Conservation (phyloP, 2,888 invertebrate species). For the Spisula subtruncata region DNA sequence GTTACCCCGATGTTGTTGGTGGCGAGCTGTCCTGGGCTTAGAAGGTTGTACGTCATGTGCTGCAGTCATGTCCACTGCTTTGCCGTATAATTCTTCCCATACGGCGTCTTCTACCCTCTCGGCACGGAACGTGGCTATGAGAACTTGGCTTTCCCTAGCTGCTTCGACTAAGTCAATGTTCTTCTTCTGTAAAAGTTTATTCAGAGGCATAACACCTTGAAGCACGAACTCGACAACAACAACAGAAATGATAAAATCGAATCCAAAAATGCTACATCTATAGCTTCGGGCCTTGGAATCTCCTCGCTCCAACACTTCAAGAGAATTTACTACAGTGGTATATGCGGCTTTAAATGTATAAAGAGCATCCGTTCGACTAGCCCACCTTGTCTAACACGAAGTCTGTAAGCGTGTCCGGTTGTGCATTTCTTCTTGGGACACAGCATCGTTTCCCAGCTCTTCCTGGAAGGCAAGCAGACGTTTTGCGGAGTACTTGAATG, state of each 20-base stretch:
- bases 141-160: conserved; percentile 43
- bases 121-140: conserved; percentile 33
- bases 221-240: conserved; percentile 51
- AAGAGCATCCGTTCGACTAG: too few relatives aligned
- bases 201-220: conserved; percentile 45
- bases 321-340: too few relatives aligned
- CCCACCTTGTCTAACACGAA: too few relatives aligned
- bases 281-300: conserved; percentile 37
- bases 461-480: conserved; percentile 48
- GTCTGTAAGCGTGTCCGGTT: too few relatives aligned
- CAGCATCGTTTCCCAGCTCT: conserved; percentile 44
- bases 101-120: conserved; percentile 33
- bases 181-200: conserved; percentile 39
- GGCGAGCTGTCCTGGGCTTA: conserved; percentile 27
- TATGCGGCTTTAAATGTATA: too few relatives aligned
- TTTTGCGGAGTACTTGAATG: conserved; percentile 63
- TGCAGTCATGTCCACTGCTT: conserved; percentile 43
- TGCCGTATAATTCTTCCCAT: conserved; percentile 44
- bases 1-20: conserved; percentile 43
- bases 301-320: neutral
- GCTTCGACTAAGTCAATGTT: conserved; percentile 52
- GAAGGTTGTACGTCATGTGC: conserved; percentile 3
- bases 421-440: conserved; percentile 1
- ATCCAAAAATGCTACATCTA: conserved; percentile 27
- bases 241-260: conserved; percentile 51